Evolutionary conservation across 2,797 vertebrate genomes (phyloP).

Genomic region (Cirrhinus mrigala): DNA sequence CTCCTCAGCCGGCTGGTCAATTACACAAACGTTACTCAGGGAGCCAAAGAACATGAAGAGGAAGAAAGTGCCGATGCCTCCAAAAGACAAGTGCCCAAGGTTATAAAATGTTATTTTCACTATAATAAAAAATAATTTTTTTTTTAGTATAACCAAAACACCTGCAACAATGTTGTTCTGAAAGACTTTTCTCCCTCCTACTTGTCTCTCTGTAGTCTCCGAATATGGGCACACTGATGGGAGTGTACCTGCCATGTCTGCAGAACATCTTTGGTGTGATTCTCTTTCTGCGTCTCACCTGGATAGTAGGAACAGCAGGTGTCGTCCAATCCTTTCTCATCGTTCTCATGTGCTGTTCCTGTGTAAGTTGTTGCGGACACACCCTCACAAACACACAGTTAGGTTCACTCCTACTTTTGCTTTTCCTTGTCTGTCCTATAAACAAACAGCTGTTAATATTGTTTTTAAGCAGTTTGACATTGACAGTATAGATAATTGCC

Average conservation of each 20-base stretch:
- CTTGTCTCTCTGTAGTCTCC: constrained; percentile 82
- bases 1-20: constrained; percentile 96
- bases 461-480: not conserved
- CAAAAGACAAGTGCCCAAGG: constrained; percentile 89
- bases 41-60: constrained; percentile 97
- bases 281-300: constrained; percentile 95
- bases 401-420: not conserved
- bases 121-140: no score
- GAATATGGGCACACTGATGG: constrained; percentile 99
- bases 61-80: constrained; percentile 87
- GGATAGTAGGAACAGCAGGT: constrained; percentile 97
- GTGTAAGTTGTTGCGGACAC: constrained; percentile 83
- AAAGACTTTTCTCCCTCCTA: constrained; percentile 8
- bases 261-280: constrained; percentile 99
- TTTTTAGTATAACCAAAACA: not conserved
- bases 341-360: constrained; percentile 96
- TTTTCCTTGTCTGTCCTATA: constrained; percentile 5
- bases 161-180: not conserved
- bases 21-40: constrained; percentile 97
- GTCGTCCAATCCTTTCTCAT: constrained; percentile 95
- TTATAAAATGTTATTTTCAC: constrained; percentile 59
- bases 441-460: not conserved
- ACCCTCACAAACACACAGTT: constrained; percentile 16
- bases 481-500: not conserved
- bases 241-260: constrained; percentile 96